Evolutionary conservation across 2,797 vertebrate genomes (phyloP), one percentile per base, ranked within the genome.

Genomic region (Denticeps clupeoides): DNA sequence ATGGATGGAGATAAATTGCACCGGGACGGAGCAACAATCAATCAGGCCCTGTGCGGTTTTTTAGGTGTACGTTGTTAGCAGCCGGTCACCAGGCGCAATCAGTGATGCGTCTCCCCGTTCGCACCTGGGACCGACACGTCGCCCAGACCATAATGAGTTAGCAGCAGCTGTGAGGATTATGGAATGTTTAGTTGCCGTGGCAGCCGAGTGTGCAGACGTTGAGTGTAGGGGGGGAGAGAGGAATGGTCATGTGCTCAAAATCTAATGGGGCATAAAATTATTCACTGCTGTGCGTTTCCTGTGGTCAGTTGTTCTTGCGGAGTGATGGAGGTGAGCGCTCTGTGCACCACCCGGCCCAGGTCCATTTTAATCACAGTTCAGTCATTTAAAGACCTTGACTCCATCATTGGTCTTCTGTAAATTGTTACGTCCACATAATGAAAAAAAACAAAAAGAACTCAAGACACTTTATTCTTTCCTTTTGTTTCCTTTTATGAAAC

Each of bases 111-210:
- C 35, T 21, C 35, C 21, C 32, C 35, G 28, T 21, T 41, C 26
- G 25, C 35, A 27, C 47, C 6, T 25, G 23, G 35, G 47, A 49
- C n/a, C n/a, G n/a, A 25, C 23, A 16, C 3, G 47, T 26, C 37
- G 16, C 16, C 47, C 18, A 38, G 33, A 35, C 16, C 37, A 49
- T 40, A 49, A 49, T 40, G 32, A 28, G 23, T 38, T 27, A 24
- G 5, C 32, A 49, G 19, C 15, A 45, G 45, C 45, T 37, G 13
- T 12, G 21, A 23, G 21, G 11, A 47, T 37, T 41, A 49, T 49
- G 47, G 32, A 18, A 49, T 46, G 19, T 47, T 33, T 35, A 22
- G 10, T 47, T 21, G 28, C 21, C 22, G 11, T 29, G 16, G 27
- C 29, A 47, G 25, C 24, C 26, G 32, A 21, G n/a, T 18, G 3